Percentiles rank a stretch among this genome's conserved stretches.
These are phyloP conservation scores for Epistrophella euchroma DNA, from an alignment of 2,888 invertebrate species.

Conservation along the genomic window DNA sequence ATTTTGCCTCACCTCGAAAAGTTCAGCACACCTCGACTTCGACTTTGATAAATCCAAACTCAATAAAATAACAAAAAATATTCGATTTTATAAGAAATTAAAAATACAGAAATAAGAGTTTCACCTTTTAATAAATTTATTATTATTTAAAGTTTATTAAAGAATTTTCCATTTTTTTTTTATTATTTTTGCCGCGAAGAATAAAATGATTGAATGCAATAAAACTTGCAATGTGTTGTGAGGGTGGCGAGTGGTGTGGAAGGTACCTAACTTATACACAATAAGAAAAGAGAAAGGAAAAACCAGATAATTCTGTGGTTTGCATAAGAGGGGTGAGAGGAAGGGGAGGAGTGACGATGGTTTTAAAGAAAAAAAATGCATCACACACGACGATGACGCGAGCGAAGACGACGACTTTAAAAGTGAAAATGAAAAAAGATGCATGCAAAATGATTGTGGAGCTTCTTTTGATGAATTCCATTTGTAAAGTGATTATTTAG, in stretches of 20 bases:
- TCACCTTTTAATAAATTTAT: slow-evolving; percentile 66
- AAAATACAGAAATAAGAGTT: slow-evolving; percentile 60
- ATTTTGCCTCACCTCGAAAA: slow-evolving; percentile 36
- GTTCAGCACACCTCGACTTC: slow-evolving; percentile 17
- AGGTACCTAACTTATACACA: slow-evolving; percentile 35
- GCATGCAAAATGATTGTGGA: slow-evolving; percentile 42
- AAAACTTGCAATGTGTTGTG: neutral
- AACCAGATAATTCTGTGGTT: slow-evolving; percentile 38
- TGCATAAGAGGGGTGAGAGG: too few relatives aligned
- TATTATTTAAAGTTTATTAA: slow-evolving; percentile 49
- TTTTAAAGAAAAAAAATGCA: neutral
- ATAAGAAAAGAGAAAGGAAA: slow-evolving; percentile 65
- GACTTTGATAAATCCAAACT: slow-evolving; percentile 43
- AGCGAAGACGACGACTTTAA: neutral
- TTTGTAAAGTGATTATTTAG: slow-evolving; percentile 15
- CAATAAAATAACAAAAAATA: slow-evolving; percentile 27
- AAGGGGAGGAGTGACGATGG: neutral
- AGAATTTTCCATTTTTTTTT: too few relatives aligned
- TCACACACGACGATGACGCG: neutral
- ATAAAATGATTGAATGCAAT: slow-evolving; percentile 54
- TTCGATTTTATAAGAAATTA: slow-evolving; percentile 45
- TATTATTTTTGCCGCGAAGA: slow-evolving; percentile 12
- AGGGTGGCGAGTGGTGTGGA: neutral
- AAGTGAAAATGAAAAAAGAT: slow-evolving; percentile 40
- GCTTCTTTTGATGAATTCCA: slow-evolving; percentile 42